Percentiles rank a stretch among this genome's conserved stretches.
phyloP scores from a whole-genome alignment of 1,140 invertebrate genomes.

The Ceratosolen solmsi region DNA sequence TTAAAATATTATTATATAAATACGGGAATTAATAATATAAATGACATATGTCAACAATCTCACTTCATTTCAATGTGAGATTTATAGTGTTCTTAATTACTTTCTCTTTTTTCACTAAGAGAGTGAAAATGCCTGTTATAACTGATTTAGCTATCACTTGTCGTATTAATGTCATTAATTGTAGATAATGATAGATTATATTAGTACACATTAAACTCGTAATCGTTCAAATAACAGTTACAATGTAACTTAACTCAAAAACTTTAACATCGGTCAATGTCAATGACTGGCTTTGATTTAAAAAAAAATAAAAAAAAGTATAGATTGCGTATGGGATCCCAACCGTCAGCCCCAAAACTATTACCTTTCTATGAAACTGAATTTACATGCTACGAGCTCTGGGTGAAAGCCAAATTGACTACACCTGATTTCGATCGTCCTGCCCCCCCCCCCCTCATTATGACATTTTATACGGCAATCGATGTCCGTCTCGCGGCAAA shows the following conservation, averaged over 20 bases:
- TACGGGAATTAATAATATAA: too few species aligned
- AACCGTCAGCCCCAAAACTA: neutral
- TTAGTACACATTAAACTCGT: too few species aligned
- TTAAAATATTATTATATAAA: too few species aligned
- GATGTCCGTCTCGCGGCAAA: neutral
- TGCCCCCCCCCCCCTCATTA: conserved; percentile 56
- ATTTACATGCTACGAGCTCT: conserved; percentile 55
- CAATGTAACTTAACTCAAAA: neutral
- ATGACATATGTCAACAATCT: too few species aligned
- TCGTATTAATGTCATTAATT: too few species aligned
- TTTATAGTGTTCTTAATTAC: too few species aligned
- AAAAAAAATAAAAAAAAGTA: neutral
- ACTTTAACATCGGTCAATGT: neutral
- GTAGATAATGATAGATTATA: too few species aligned
- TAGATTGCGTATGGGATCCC: neutral
- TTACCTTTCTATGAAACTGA: neutral
- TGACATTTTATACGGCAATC: conserved; percentile 61
- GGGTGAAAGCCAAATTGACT: conserved; percentile 64
- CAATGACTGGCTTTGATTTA: conserved; percentile 16
- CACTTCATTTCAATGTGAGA: too few species aligned
- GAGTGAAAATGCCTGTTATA: too few species aligned
- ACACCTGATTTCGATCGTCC: conserved; percentile 67
- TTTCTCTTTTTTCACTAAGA: too few species aligned
- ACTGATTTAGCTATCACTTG: too few species aligned
- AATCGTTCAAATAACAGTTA: neutral